These are phyloP conservation scores for Corythornis vintsioides DNA, from an alignment of 2,113 vertebrate species.

Conservation along the genomic window DNA sequence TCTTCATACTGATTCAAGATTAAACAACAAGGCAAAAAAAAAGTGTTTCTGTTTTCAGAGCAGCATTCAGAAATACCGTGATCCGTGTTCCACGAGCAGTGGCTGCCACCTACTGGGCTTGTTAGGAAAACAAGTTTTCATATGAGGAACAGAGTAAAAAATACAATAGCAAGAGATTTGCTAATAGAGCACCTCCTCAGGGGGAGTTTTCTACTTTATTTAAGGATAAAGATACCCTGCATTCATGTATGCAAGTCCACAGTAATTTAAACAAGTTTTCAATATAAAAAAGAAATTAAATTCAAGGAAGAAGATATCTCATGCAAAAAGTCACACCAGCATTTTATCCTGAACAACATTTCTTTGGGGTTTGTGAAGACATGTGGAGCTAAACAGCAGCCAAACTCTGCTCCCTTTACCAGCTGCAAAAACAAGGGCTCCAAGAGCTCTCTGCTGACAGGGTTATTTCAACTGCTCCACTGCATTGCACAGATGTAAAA, in stretches of 20 bases:
- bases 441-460: background rate
- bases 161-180: background rate
- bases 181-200: background rate
- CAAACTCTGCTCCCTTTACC: background rate
- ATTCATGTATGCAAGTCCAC: background rate
- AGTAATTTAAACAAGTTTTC: background rate
- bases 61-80: background rate
- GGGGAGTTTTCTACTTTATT: background rate
- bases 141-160: background rate
- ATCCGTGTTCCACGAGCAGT: rapidly evolving
- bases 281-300: background rate
- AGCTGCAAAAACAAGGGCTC: background rate
- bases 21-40: background rate
- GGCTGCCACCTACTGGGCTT: constrained; percentile 35
- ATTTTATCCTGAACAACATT: background rate
- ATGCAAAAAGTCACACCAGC: background rate
- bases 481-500: background rate
- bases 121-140: background rate
- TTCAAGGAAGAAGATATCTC: background rate
- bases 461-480: background rate
- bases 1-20: background rate
- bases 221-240: background rate
- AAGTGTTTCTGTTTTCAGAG: background rate
- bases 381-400: background rate
- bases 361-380: background rate